Conservation (phyloP, 1,140 invertebrate species). For the Aphidius gifuensis region DNA sequence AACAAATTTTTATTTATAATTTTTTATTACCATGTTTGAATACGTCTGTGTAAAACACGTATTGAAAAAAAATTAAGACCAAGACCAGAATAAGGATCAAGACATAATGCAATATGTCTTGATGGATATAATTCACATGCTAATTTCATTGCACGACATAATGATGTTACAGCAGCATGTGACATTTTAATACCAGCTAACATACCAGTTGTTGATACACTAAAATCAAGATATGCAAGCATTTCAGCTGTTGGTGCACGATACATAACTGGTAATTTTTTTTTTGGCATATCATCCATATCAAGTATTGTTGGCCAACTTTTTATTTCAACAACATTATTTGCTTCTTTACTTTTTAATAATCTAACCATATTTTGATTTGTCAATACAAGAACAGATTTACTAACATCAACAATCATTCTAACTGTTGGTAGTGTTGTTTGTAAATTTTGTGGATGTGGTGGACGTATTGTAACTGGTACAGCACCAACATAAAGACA, state of each 20-base stretch:
- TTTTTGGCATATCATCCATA: constrained; percentile 97
- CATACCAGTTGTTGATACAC: constrained; percentile 97
- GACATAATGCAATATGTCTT: constrained; percentile 91
- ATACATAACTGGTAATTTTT: constrained; percentile 85
- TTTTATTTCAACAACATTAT: constrained; percentile 91
- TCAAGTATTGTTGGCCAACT: constrained; percentile 95
- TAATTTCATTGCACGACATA: constrained; percentile 96
- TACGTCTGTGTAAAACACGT: no score
- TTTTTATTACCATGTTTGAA: no score
- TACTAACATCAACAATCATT: constrained; percentile 96
- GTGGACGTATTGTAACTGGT: constrained; percentile 96
- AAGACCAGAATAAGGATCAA: constrained; percentile 97
- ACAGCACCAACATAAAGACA: constrained; percentile 97
- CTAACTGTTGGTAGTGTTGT: constrained; percentile 94
- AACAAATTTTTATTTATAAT: no score
- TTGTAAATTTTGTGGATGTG: constrained; percentile 96
- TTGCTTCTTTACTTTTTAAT: constrained; percentile 95
- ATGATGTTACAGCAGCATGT: constrained; percentile 81
- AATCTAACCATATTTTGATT: constrained; percentile 93
- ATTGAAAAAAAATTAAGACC: no score
- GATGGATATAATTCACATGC: constrained; percentile 98
- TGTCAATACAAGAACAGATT: constrained; percentile 94
- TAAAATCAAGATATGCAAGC: constrained; percentile 96
- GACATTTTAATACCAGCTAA: constrained; percentile 96
- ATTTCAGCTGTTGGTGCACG: constrained; percentile 91